These are phyloP conservation scores for Nemopilema nomurai DNA, from an alignment of 30 jellyfish, hydroid and myxozoan genomes.

Conservation along the genomic window DNA sequence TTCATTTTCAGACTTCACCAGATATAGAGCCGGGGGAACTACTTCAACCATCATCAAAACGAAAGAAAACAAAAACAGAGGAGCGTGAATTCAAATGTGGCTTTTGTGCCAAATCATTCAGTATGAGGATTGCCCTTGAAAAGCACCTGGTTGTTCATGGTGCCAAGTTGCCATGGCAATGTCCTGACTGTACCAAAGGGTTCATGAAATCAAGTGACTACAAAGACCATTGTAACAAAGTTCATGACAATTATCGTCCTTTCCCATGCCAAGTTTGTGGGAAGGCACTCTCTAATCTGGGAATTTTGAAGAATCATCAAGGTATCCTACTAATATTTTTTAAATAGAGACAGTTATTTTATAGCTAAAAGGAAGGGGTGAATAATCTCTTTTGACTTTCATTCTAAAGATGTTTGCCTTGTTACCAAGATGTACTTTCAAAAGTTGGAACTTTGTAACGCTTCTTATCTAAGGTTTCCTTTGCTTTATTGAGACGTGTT, in stretches of 20 bases:
- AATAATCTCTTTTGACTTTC: not conserved
- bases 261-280: conserved; percentile 79
- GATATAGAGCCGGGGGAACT: not conserved
- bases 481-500: too few species aligned
- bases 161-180: conserved; percentile 72
- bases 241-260: conserved; percentile 53
- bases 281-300: conserved; percentile 63
- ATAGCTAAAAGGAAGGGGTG: not conserved
- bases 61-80: conserved; percentile 20
- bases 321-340: not conserved
- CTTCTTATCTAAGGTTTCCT: too few species aligned
- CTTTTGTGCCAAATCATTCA: conserved; percentile 62
- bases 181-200: conserved; percentile 66
- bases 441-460: too few species aligned
- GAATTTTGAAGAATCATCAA: conserved; percentile 66
- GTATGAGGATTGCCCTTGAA: conserved; percentile 54
- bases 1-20: not conserved
- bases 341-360: not conserved
- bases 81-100: conserved; percentile 66
- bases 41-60: not conserved
- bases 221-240: conserved; percentile 71
- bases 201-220: conserved; percentile 70
- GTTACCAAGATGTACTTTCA: too few species aligned
- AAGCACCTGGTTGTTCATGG: conserved; percentile 71
- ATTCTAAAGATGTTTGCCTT: too few species aligned